Conservation (phyloP, 1,140 invertebrate species). For the Monomorium pharaonis region DNA sequence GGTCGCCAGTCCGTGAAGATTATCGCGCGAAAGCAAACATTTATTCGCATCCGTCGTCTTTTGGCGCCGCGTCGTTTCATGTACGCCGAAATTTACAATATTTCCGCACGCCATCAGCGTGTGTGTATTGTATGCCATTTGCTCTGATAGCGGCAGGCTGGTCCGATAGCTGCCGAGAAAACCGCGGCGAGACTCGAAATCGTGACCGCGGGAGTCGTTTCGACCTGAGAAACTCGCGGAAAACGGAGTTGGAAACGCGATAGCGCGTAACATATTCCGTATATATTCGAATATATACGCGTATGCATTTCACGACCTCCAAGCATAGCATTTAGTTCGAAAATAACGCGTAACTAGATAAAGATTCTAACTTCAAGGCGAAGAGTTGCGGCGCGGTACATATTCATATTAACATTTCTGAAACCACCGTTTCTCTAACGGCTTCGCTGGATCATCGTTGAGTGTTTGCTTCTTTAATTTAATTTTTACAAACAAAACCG, state of each 20-base stretch:
- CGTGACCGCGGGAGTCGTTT: neutral
- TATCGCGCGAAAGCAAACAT: slow-evolving; percentile 62
- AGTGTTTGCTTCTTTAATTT: no score
- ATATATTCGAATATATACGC: no score
- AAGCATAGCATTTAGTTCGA: slow-evolving; percentile 11
- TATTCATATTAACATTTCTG: no score
- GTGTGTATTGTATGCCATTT: neutral
- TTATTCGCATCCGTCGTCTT: slow-evolving; percentile 14
- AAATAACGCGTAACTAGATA: slow-evolving; percentile 15
- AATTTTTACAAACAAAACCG: no score
- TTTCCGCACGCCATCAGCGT: neutral
- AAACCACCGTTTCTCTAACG: neutral
- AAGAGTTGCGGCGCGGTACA: neutral
- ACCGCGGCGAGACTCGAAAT: neutral
- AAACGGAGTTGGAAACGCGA: slow-evolving; percentile 11
- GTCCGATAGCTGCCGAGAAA: neutral
- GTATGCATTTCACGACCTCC: neutral
- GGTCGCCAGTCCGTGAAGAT: slow-evolving; percentile 37
- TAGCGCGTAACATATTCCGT: slow-evolving; percentile 22
- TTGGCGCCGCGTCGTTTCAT: slow-evolving; percentile 11
- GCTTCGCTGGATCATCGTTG: neutral
- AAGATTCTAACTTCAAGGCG: slow-evolving; percentile 19
- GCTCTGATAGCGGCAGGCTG: neutral
- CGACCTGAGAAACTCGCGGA: neutral
- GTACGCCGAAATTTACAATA: slow-evolving; percentile 52